Evolutionary conservation across 2,797 vertebrate genomes (phyloP), one percentile per base, ranked within the genome.

Genomic region (Lemur catta): DNA sequence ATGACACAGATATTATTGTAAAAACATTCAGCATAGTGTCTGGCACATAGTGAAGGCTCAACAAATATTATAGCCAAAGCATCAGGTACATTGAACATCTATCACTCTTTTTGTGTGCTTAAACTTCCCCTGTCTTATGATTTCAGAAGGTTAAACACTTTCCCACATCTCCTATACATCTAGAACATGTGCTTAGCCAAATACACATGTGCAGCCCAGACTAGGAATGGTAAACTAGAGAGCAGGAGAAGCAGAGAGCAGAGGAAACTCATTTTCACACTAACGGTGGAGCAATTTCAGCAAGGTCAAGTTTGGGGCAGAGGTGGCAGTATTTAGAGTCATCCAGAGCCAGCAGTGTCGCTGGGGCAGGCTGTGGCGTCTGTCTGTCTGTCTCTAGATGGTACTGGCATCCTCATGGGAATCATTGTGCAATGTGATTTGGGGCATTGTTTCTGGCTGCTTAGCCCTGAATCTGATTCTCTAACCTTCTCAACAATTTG

Each of bases 251-350:
- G 41, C 1, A 75, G 41, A 71, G 46, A 89, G 33, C 88, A 89
- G 24, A 79, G 93, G 63, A 20, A 65, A 61, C 57, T 71, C 59
- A 61, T 78, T 88, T 74, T 81, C 41, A 89, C 2, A 85, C 75
- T 84, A 46, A 57, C 2, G 22, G 28, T 55, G 43, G 74, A 93
- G 28, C 61, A 86, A 80, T 0, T 76, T 76, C 35, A 91, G 63
- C 55, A 84, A 91, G 63, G 86, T 93, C 94, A 97, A 96, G 95
- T 91, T 74, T 61, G 38, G 89, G 93, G 89, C 92, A 95, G 84
- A 89, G 59, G 82, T 28, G 71, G 69, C 67, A 97, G 88, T 90
- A 85, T 35, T 82, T 20, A 80, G 55, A 89, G 46, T 33, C n/a
- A 84, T 57, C 71, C 41, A 88, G 75, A 88, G 84, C 65, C 87